phyloP scores from a whole-genome alignment of 2,113 vertebrate genomes.

The Anseranas semipalmata region DNA sequence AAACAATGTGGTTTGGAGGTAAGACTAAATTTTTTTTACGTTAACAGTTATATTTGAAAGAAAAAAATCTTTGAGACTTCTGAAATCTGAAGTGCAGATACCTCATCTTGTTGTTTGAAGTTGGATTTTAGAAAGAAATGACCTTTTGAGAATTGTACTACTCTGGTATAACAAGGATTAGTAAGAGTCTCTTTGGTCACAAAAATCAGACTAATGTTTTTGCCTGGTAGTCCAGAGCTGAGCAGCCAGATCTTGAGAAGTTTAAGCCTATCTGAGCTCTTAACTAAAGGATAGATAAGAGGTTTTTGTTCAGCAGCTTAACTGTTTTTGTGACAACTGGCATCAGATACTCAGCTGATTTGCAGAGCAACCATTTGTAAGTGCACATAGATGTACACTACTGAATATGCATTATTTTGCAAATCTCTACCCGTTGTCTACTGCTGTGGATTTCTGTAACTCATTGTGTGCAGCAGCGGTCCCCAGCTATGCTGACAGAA shows the following conservation, averaged over 20 bases:
- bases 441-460: not conserved
- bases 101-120: not conserved
- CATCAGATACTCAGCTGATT: not conserved
- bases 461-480: rapidly evolving
- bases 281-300: not conserved
- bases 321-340: not conserved
- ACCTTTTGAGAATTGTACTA: not conserved
- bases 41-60: not conserved
- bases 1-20: not conserved
- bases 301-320: not conserved
- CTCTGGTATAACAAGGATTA: not conserved
- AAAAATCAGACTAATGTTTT: not conserved
- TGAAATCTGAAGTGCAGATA: not conserved
- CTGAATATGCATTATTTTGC: not conserved
- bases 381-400: not conserved
- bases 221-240: rapidly evolving
- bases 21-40: not conserved
- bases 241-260: not conserved
- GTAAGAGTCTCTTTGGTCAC: not conserved
- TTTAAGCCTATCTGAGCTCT: not conserved
- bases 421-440: not conserved
- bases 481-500: not conserved
- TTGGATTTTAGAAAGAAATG: not conserved
- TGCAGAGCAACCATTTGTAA: not conserved
- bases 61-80: not conserved